phyloP scores from a whole-genome alignment of 1,140 invertebrate species.

The Episyrphus balteatus region DNA sequence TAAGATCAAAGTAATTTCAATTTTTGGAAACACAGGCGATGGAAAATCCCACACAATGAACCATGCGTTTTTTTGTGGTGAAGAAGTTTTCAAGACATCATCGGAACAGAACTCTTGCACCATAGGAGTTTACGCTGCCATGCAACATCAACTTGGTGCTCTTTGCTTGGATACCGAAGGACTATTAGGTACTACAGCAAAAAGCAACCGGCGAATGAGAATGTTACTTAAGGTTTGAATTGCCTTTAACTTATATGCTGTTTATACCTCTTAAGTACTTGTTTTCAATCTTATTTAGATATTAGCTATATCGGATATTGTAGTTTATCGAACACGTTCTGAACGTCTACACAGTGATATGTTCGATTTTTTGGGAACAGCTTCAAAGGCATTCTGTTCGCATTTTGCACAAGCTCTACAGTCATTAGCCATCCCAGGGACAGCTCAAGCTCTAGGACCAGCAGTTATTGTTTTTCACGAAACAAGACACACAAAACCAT shows the following conservation, averaged over 20 bases:
- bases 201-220: constrained; percentile 59
- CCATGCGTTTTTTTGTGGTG: constrained; percentile 64
- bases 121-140: constrained; percentile 70
- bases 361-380: constrained; percentile 68
- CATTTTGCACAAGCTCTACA: constrained; percentile 60
- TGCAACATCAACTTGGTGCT: constrained; percentile 50
- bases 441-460: constrained; percentile 53
- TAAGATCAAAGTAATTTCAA: constrained; percentile 72
- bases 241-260: not conserved
- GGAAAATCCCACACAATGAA: constrained; percentile 78
- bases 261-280: not conserved
- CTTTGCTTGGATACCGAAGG: constrained; percentile 77
- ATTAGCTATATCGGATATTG: constrained; percentile 69
- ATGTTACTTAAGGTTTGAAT: constrained; percentile 57
- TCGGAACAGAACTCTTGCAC: constrained; percentile 63
- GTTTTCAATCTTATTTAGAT: constrained; percentile 35
- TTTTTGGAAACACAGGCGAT: constrained; percentile 80
- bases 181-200: constrained; percentile 43
- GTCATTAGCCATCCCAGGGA: constrained; percentile 38
- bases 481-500: constrained; percentile 52
- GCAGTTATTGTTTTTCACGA: constrained; percentile 73
- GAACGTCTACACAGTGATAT: constrained; percentile 69
- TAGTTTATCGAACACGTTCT: constrained; percentile 67
- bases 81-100: constrained; percentile 65
- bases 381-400: constrained; percentile 61